A percentile compares a stretch with the other conserved stretches of the same genome.
Conservation (phyloP, 2,888 invertebrate genomes). For the Encarsia formosa region DNA sequence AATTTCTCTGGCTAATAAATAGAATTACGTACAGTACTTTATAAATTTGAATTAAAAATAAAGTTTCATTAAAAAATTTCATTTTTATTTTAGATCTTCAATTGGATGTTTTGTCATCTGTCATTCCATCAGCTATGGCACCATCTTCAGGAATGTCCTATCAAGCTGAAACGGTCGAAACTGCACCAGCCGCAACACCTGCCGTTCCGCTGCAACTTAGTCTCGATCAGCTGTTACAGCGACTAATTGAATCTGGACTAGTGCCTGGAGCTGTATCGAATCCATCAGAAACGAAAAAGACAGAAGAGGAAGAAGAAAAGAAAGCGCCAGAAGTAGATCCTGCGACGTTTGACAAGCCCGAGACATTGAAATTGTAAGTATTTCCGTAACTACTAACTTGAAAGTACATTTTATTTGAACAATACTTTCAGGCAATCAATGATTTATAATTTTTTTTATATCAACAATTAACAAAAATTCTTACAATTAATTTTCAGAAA, state of each 20-base stretch:
- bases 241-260: constrained; percentile 81
- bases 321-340: constrained; percentile 55
- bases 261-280: constrained; percentile 73
- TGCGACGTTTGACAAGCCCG: constrained; percentile 66
- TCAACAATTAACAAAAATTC: constrained; percentile 2
- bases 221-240: constrained; percentile 79
- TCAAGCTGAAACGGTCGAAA: constrained; percentile 23
- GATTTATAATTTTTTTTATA: constrained; percentile 4
- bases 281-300: constrained; percentile 40
- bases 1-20: too few species aligned
- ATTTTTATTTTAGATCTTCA: constrained; percentile 37
- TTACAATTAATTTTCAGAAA: constrained; percentile 53
- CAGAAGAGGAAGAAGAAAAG: constrained; percentile 40
- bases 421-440: too few species aligned
- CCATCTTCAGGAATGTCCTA: constrained; percentile 26
- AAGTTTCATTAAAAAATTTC: not conserved
- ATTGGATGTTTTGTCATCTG: constrained; percentile 57
- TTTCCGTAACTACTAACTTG: constrained; percentile 9
- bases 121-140: constrained; percentile 26
- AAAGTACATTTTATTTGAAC: not conserved
- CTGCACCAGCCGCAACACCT: constrained; percentile 35
- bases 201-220: constrained; percentile 56
- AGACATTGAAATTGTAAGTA: constrained; percentile 70
- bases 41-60: too few species aligned
- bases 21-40: too few species aligned